Base-by-base conservation (phyloP, 2,113 vertebrate genomes). In the Hemicordylus capensis region DNA sequence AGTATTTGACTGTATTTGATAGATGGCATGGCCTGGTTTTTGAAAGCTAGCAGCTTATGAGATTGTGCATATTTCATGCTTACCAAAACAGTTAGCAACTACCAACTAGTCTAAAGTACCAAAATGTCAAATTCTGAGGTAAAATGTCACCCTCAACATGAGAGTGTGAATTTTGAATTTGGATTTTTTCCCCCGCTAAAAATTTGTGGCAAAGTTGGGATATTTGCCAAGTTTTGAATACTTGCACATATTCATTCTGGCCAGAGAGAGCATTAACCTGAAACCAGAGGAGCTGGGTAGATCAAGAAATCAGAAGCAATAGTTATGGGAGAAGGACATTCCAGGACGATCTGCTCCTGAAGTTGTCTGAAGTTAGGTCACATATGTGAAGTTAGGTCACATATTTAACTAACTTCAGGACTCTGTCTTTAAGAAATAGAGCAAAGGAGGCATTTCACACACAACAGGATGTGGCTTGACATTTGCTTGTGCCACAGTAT, bases 391-490 rank as follows among this genome's bases (percentile, higher is more conserved):
- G 6, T 7, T 66, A 17, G 19, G 34, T 44, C 39, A 46, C n/a
- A 14, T 4, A 3, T 6, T 48, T 84, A 86, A 74, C 54, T 39
- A 7, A 3, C 22, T 11, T 88, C 76, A 80, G 77, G 84, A 81
- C 42, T 74, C 46, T 28, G 0, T 77, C n/a, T 85, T 84, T 83
- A 89, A 76, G 54, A 34, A 69, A 91, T 88, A 9, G 19, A 31
- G 24, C 42, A 3, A 88, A 44, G 76, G 64, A 81, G 31, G 89
- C 75, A 31, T 86, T 86, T 85, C 76, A 78, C 66, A 85, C 86
- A 96, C 93, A 96, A 96, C 96, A 97, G 96, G 96, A 97, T 96
- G 96, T 0, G 95, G 96, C 84, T 89, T 96, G 93, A 91, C 94
- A 95, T 96, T 95, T 88, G 89, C 87, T 84, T 84, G 90, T 84